phyloP scores from a whole-genome alignment of 2,888 invertebrate genomes.

The Mimachlamys varia region DNA sequence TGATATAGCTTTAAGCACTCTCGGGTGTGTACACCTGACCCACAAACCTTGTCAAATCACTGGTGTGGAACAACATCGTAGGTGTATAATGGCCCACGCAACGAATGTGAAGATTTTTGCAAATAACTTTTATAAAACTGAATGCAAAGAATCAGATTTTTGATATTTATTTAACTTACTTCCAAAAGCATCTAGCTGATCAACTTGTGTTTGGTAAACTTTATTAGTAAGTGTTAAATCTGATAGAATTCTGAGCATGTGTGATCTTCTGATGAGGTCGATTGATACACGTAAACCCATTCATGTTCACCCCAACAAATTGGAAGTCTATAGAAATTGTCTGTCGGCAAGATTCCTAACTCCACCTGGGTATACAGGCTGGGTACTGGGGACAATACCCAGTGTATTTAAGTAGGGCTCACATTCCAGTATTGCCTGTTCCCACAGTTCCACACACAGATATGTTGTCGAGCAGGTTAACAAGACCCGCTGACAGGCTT shows the following conservation, averaged over 20 bases:
- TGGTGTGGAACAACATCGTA: not conserved
- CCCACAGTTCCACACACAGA: not conserved
- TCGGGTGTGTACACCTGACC: not conserved
- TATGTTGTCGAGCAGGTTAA: not conserved
- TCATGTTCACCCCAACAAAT: not conserved
- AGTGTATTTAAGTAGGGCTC: not conserved
- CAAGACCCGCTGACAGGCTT: not conserved
- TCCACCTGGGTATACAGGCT: not conserved
- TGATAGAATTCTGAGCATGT: not conserved
- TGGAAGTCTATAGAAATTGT: not conserved
- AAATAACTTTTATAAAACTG: not conserved
- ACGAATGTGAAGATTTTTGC: not conserved
- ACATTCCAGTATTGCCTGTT: not conserved
- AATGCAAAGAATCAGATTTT: not conserved
- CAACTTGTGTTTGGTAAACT: not conserved
- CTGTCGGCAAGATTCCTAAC: slow-evolving; percentile 34
- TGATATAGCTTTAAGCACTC: not conserved
- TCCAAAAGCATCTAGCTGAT: not conserved
- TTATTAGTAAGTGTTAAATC: not conserved
- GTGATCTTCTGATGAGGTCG: not conserved
- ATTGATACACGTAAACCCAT: slow-evolving; percentile 13
- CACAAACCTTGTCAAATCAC: not conserved
- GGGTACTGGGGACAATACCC: not conserved
- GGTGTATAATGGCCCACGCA: slow-evolving; percentile 32
- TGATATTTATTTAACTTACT: not conserved